These are phyloP conservation scores for Bryconaethiops microstoma DNA, from an alignment of 2,797 vertebrate genomes.

Conservation along the genomic window DNA sequence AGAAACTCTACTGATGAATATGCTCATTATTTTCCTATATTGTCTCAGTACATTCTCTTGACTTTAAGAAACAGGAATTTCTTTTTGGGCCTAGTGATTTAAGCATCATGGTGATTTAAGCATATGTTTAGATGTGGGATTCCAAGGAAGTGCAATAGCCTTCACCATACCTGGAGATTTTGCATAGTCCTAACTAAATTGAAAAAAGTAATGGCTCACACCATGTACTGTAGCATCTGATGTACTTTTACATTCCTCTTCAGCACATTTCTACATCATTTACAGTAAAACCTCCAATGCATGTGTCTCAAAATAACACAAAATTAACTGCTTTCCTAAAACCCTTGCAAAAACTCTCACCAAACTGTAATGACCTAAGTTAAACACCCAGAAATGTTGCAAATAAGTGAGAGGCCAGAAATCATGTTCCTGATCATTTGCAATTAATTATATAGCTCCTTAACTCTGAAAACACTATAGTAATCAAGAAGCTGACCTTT, in stretches of 20 bases:
- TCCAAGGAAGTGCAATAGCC: too few species aligned
- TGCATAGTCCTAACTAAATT: too few species aligned
- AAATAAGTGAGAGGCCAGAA: neutral
- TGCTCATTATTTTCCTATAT: neutral
- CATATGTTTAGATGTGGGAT: neutral
- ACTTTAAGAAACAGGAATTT: neutral
- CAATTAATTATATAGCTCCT: neutral
- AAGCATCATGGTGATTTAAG: neutral
- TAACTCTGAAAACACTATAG: neutral
- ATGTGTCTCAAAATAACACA: neutral
- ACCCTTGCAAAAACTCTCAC: neutral
- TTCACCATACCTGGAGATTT: too few species aligned
- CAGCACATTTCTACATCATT: neutral
- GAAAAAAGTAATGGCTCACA: too few species aligned
- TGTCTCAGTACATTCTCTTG: neutral
- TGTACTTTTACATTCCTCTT: too few species aligned
- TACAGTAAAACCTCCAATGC: neutral
- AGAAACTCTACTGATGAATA: neutral
- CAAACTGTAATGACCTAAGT: neutral
- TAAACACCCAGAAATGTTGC: neutral
- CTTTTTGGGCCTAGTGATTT: neutral
- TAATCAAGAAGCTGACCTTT: constrained; percentile 4
- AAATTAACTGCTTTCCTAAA: neutral
- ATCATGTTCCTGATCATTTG: neutral
- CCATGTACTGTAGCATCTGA: too few species aligned